Base-by-base conservation (phyloP, 2,888 invertebrate genomes). In the Acanthosepion pharaonis region DNA sequence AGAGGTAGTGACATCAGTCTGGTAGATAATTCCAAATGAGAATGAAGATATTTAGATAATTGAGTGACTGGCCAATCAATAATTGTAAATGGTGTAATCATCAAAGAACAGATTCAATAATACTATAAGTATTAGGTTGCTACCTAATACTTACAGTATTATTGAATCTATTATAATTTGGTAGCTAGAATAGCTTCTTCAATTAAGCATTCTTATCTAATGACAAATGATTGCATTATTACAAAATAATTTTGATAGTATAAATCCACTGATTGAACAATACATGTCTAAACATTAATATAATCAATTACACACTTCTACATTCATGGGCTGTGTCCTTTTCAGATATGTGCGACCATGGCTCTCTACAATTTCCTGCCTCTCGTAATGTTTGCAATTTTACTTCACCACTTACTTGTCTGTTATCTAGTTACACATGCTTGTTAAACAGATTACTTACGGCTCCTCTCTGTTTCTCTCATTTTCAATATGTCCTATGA, bases 1-100 rank as follows among this genome's bases (percentile, higher is more conserved):
- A n/a, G 78, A n/a, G 8, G 78, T n/a, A 78, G 78, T 78, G 78
- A 28, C 78, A 78, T 78, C 78, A 78, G 78, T 78, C n/a, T n/a
- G n/a, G 78, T 78, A 78, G n/a, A n/a, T 78, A 78, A 78, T 78
- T 78, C n/a, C n/a, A 59, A 59, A 59, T 78, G n/a, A 78, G 9
- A n/a, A n/a, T n/a, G 78, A n/a, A 78, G n/a, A 78, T 78, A n/a
- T n/a, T 78, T 78, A 78, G n/a, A 78, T 78, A n/a, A 78, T 78
- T 78, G n/a, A 78, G 9, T n/a, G n/a, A n/a, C 78, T 78, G 78
- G 78, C n/a, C 18, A n/a, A 78, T 78, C 78, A 78, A n/a, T 78
- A 78, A 78, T 78, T 78, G 28, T 78, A n/a, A 78, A n/a, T 78
- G 78, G 78, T 78, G 28, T n/a, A 78, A 78, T 78, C n/a, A n/a